Evolutionary conservation across 2,113 vertebrate species (phyloP).

Genomic region (Callaeas wilsoni): DNA sequence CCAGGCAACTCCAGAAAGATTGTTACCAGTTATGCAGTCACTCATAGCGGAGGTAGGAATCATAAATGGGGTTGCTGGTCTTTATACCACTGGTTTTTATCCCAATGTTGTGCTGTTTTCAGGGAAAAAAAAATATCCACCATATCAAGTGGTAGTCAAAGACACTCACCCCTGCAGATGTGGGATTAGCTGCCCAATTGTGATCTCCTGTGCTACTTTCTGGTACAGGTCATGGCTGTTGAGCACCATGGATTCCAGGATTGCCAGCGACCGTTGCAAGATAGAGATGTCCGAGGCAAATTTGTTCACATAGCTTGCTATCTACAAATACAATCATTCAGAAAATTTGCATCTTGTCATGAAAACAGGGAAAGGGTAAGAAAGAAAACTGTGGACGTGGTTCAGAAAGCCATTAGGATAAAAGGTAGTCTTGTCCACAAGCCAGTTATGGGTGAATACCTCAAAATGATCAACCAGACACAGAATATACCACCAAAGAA

Average conservation of each 20-base stretch:
- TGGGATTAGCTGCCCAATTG: constrained; percentile 96
- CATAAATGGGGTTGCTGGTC: not conserved
- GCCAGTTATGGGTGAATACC: not conserved
- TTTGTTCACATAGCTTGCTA: constrained; percentile 94
- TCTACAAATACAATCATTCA: constrained; percentile 72
- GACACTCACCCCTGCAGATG: constrained; percentile 90
- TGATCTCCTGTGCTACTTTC: constrained; percentile 98
- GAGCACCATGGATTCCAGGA: constrained; percentile 98
- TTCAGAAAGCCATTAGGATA: not conserved
- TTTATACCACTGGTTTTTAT: not conserved
- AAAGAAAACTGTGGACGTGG: rapidly evolving
- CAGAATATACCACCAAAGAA: not conserved
- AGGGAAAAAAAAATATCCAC: rapidly evolving
- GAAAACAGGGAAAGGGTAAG: not conserved
- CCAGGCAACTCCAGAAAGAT: not conserved
- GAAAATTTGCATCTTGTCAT: not conserved
- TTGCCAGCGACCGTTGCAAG: constrained; percentile 92
- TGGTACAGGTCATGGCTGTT: constrained; percentile 98
- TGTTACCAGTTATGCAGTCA: not conserved
- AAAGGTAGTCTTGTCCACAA: not conserved
- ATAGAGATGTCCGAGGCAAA: constrained; percentile 90
- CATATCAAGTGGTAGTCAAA: not conserved
- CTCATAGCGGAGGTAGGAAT: not conserved
- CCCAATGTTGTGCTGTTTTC: not conserved
- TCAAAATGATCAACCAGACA: not conserved